A percentile compares a stretch with the other conserved stretches of the same genome.
These are phyloP conservation scores for Glaucidium brasilianum DNA, from an alignment of 2,113 vertebrate species.

Conservation along the genomic window DNA sequence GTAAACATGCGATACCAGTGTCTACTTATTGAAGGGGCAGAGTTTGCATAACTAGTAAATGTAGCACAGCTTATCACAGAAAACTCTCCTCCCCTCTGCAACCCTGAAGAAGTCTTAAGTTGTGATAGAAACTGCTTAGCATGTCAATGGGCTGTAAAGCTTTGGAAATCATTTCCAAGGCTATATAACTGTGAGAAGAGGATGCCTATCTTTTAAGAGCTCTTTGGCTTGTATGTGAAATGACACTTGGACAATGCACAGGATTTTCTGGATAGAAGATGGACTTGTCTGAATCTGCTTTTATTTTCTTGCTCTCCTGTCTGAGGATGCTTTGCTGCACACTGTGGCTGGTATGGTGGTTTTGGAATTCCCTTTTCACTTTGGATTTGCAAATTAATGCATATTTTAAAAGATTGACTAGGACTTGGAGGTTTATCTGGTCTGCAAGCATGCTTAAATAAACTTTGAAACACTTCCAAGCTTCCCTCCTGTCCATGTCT, in stretches of 20 bases:
- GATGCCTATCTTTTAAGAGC: background rate
- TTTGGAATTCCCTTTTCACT: background rate
- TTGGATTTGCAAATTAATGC: background rate
- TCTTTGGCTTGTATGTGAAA: background rate
- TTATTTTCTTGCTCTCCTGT: background rate
- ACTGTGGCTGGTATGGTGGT: background rate
- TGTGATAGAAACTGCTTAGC: background rate
- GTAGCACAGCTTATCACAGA: background rate
- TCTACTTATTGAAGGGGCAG: background rate
- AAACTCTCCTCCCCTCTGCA: background rate
- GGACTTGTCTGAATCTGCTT: background rate
- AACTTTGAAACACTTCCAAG: background rate
- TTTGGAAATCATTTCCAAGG: background rate
- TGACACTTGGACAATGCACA: background rate
- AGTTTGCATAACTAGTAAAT: background rate
- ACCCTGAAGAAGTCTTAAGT: background rate
- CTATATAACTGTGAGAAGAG: background rate
- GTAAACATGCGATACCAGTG: accelerated
- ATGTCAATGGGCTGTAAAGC: background rate
- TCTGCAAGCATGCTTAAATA: background rate
- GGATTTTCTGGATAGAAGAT: background rate
- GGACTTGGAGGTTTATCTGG: background rate
- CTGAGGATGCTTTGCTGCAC: background rate
- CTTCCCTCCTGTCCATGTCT: background rate
- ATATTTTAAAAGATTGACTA: background rate